These are phyloP conservation scores for Equus przewalskii DNA, from an alignment of 2,113 vertebrate species.

Conservation along the genomic window DNA sequence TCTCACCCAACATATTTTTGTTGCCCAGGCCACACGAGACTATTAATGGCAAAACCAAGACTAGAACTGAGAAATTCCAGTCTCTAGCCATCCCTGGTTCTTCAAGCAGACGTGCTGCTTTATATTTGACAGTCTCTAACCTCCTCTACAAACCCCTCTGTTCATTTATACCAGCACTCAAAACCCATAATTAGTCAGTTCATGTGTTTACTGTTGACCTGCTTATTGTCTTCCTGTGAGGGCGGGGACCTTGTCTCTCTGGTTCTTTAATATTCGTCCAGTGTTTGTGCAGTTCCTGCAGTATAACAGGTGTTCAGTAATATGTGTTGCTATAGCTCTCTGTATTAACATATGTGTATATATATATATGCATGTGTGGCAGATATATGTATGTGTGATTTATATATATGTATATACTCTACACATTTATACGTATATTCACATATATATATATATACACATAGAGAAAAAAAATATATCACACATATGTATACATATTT, in stretches of 20 bases:
- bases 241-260: not conserved
- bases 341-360: not conserved
- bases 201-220: not conserved
- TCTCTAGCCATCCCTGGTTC: not conserved
- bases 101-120: not conserved
- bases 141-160: not conserved
- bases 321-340: not conserved
- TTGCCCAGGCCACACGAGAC: not conserved
- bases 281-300: not conserved
- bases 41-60: not conserved
- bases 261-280: not conserved
- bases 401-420: not conserved
- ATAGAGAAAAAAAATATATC: too few species aligned
- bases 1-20: not conserved
- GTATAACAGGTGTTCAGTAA: not conserved
- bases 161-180: not conserved
- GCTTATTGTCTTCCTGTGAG: not conserved
- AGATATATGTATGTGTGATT: not conserved
- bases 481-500: not conserved
- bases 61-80: not conserved
- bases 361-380: not conserved
- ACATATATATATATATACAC: not conserved
- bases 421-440: not conserved
- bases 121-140: not conserved
- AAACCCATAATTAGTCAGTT: not conserved